Evolutionary conservation across 2,888 invertebrate genomes (phyloP).

Genomic region (Pelosia muscerda): DNA sequence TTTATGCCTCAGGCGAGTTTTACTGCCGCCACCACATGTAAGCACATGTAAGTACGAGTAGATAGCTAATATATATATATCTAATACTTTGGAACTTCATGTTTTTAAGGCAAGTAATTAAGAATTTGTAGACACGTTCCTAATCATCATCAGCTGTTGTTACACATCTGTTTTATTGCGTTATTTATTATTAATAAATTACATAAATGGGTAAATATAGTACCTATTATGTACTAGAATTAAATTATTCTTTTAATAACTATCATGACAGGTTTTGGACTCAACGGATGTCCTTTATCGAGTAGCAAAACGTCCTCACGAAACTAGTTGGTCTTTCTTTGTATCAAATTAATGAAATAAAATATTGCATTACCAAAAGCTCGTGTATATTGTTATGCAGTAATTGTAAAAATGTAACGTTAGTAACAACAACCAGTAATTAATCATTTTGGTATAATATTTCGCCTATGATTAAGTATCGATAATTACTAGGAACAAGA

Average conservation of each 20-base stretch:
- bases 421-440: conserved; percentile 62
- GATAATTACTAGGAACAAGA: conserved; percentile 68
- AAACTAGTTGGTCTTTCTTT: neutral
- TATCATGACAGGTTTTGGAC: neutral
- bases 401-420: conserved; percentile 58
- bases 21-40: conserved; percentile 58
- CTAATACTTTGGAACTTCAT: conserved; percentile 25
- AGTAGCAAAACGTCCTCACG: neutral
- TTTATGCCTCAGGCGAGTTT: conserved; percentile 62
- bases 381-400: conserved; percentile 51
- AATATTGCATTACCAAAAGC: conserved; percentile 42
- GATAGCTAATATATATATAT: conserved; percentile 17
- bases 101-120: neutral
- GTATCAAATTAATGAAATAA: neutral
- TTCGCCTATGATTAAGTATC: conserved; percentile 69
- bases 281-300: neutral
- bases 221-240: neutral
- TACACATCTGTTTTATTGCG: neutral
- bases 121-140: neutral
- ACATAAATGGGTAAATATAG: too few species aligned
- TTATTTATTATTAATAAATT: neutral
- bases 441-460: conserved; percentile 72
- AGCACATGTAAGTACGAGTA: conserved; percentile 6
- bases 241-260: neutral
- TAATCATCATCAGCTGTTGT: neutral